Conservation (phyloP, 2,888 invertebrate genomes). For the Drosophila macrospina region DNA sequence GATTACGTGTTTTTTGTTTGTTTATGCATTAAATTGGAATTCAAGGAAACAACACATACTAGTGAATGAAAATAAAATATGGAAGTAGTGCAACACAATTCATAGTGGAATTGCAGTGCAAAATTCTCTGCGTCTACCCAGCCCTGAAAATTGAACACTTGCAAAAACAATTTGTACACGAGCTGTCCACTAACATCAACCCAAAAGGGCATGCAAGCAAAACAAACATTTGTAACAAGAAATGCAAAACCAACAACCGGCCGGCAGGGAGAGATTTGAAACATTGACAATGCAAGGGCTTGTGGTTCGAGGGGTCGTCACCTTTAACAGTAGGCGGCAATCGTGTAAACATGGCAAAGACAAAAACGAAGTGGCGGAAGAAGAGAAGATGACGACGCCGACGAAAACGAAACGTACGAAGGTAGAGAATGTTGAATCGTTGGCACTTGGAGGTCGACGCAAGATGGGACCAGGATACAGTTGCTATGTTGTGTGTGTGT, state of each 20-base stretch:
- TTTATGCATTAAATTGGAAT: background rate
- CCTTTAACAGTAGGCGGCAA: constrained; percentile 74
- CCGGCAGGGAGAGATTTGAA: constrained; percentile 30
- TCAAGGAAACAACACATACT: background rate
- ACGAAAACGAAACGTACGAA: constrained; percentile 21
- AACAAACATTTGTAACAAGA: constrained; percentile 46
- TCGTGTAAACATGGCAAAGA: constrained; percentile 64
- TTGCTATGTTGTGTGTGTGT: constrained; percentile 10
- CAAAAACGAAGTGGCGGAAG: constrained; percentile 26
- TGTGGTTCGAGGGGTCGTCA: constrained; percentile 59
- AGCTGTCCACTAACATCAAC: constrained; percentile 50
- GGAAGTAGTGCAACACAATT: background rate
- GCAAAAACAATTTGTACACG: constrained; percentile 65
- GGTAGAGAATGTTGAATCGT: constrained; percentile 29
- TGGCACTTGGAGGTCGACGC: constrained; percentile 69
- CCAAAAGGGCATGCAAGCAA: constrained; percentile 49
- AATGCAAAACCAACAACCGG: constrained; percentile 35
- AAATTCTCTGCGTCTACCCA: constrained; percentile 30
- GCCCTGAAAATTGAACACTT: constrained; percentile 63
- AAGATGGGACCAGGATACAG: constrained; percentile 52
- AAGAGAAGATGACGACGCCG: constrained; percentile 18
- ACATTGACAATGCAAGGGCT: constrained; percentile 41
- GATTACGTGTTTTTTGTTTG: background rate
- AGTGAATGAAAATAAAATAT: background rate
- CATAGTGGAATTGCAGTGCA: background rate